Evolutionary conservation across 2,888 invertebrate genomes (phyloP).

Genomic region (Campaea margaritaria): DNA sequence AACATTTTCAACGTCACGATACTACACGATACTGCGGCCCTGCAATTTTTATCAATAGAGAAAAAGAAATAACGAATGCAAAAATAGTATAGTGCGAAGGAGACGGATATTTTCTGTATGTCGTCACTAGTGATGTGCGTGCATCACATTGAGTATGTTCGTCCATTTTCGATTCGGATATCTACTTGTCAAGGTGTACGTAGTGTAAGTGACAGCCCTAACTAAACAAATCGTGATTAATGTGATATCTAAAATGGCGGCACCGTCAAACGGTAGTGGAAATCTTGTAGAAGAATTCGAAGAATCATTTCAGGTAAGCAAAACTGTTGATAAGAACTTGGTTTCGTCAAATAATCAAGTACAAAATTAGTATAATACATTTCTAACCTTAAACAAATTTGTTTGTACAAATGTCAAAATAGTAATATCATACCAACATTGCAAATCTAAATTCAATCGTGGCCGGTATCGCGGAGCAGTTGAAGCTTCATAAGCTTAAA

Average conservation of each 20-base stretch:
- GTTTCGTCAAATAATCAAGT: constrained; percentile 14
- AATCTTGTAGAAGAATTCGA: constrained; percentile 96
- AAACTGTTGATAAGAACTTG: constrained; percentile 13
- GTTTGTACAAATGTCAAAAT: constrained; percentile 67
- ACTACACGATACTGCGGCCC: constrained; percentile 17
- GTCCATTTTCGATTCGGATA: neutral
- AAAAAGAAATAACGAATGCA: neutral
- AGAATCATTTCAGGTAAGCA: constrained; percentile 93
- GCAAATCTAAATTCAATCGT: constrained; percentile 54
- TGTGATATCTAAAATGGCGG: constrained; percentile 84
- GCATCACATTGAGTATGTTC: neutral
- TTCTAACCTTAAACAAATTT: constrained; percentile 61
- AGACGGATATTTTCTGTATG: constrained; percentile 2
- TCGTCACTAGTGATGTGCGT: constrained; percentile 11
- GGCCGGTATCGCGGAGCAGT: constrained; percentile 63
- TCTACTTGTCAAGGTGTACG: constrained; percentile 9
- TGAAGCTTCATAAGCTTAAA: constrained; percentile 75
- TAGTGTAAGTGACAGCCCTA: constrained; percentile 41
- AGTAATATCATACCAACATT: constrained; percentile 65
- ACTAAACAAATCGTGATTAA: constrained; percentile 28
- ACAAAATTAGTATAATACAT: constrained; percentile 41
- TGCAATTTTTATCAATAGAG: constrained; percentile 9
- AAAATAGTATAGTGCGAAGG: neutral
- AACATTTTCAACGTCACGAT: neutral
- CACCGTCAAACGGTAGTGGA: constrained; percentile 92